phyloP scores from a whole-genome alignment of 2,797 vertebrate species.

The Myotis vivesi region DNA sequence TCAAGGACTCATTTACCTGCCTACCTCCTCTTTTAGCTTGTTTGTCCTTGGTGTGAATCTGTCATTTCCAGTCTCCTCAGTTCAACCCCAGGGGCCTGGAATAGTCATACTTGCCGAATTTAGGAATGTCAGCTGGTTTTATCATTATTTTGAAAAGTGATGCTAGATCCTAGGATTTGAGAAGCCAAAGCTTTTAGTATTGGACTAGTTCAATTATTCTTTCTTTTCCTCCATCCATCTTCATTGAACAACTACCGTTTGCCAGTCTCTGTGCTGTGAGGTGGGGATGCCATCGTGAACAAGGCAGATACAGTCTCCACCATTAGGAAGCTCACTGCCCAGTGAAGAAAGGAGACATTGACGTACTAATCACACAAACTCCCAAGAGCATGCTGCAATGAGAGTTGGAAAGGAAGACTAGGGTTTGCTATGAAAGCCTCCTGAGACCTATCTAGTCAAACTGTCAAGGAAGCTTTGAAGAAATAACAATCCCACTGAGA shows the following conservation, averaged over 20 bases:
- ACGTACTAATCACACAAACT: neutral
- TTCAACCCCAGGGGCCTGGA: neutral
- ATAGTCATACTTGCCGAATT: no score
- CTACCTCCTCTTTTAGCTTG: no score
- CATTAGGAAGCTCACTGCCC: neutral
- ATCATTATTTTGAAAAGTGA: neutral
- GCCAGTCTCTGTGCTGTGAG: neutral
- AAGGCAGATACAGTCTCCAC: neutral
- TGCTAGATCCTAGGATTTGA: neutral
- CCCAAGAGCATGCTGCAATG: neutral
- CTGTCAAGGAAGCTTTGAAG: neutral
- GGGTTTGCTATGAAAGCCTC: neutral
- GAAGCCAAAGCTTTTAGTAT: neutral
- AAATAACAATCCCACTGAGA: neutral
- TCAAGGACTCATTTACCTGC: neutral
- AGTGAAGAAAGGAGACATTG: neutral
- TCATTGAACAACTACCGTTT: neutral
- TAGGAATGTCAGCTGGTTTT: neutral
- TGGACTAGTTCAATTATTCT: neutral
- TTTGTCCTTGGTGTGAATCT: neutral
- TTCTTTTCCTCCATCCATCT: neutral
- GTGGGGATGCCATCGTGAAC: accelerated
- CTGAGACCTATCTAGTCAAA: neutral
- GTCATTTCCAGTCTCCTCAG: accelerated
- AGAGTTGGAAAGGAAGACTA: neutral